Evolutionary conservation across 2,797 vertebrate species (phyloP).

Genomic region (Atherinosoma microstoma): DNA sequence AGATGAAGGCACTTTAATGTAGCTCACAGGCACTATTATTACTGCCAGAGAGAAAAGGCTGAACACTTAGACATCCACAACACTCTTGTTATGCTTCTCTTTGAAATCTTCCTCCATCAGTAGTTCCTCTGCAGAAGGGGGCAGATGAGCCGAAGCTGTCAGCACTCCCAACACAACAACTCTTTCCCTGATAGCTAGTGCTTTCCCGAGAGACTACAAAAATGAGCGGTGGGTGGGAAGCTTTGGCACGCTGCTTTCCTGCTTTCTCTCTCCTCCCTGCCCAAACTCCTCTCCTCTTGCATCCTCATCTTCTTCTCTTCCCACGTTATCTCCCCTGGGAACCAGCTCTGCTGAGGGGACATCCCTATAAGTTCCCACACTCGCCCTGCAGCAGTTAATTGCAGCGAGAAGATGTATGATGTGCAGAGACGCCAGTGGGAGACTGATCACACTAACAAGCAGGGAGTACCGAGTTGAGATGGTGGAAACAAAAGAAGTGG

Average conservation of each 20-base stretch:
- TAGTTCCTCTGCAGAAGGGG: conserved; percentile 79
- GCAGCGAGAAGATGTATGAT: conserved; percentile 60
- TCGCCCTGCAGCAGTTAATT: conserved; percentile 71
- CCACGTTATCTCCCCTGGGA: conserved; percentile 55
- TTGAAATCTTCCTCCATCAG: conserved; percentile 60
- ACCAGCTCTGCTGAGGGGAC: conserved; percentile 55
- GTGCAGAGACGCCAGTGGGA: conserved; percentile 55
- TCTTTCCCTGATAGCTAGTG: conserved; percentile 59
- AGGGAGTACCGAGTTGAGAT: conserved; percentile 23
- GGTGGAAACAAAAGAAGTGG: conserved; percentile 28
- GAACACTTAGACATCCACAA: conserved; percentile 33
- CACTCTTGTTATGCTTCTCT: conserved; percentile 10
- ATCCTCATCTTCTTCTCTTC: conserved; percentile 53
- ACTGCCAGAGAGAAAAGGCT: conserved; percentile 2
- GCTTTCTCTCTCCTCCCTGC: conserved; percentile 30
- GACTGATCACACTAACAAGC: conserved; percentile 72
- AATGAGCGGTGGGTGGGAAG: conserved; percentile 70
- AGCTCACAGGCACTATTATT: conserved; percentile 17
- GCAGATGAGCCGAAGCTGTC: conserved; percentile 80
- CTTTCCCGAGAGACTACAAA: conserved; percentile 67
- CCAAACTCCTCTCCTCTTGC: conserved; percentile 32
- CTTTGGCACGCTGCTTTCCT: conserved; percentile 57
- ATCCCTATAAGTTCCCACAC: conserved; percentile 56
- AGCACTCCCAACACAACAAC: conserved; percentile 64
- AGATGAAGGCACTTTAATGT: conserved; percentile 36